Evolutionary conservation across 2,888 invertebrate species (phyloP), one percentile per base, ranked within the genome.

Genomic region (Alsophila aescularia): DNA sequence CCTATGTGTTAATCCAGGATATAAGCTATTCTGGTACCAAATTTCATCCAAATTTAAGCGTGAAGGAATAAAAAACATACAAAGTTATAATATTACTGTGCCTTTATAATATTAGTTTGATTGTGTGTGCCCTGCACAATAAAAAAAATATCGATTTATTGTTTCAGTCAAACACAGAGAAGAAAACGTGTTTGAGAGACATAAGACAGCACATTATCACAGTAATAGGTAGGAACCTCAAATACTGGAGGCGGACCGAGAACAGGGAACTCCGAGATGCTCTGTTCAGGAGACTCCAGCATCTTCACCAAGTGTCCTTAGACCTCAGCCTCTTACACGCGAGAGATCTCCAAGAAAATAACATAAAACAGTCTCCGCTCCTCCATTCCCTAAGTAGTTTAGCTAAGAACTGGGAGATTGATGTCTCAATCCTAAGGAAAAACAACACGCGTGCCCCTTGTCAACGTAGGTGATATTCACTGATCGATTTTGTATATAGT

Each of bases 171-270:
- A 68, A 67, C 6, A 60, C 64, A 2, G 88, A 90, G 47, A 91
- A 87, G 69, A 83, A 77, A 36, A 74, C 79, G 0, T 94, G 93
- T 64, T 72, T 93, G 10, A 85, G 78, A 56, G 88, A 91, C 44
- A 75, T 93, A 31, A 87, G 90, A 52, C 85, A 90, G 37, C 92
- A 93, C 69, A 90, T 92, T 9, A 81, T 88, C 2, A 80, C 87
- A 2, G 64, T 92, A 1, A 93, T 94, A 44, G 90, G 89, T 24
- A 82, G 83, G 55, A 92, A 92, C 39, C 82, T 94, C 13, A 88
- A 86, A 58, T 88, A 92, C 57, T 94, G 93, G 93, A 84, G 94
- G 1, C 79, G 82, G 29, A 77, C 81, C 0, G 78, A 81, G 39
- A 70, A 76, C 42, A 55, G 60, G 9, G 70, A 79, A 29, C 77